Base-by-base conservation (phyloP, 1,140 invertebrate genomes). In the Atta cephalotes region DNA sequence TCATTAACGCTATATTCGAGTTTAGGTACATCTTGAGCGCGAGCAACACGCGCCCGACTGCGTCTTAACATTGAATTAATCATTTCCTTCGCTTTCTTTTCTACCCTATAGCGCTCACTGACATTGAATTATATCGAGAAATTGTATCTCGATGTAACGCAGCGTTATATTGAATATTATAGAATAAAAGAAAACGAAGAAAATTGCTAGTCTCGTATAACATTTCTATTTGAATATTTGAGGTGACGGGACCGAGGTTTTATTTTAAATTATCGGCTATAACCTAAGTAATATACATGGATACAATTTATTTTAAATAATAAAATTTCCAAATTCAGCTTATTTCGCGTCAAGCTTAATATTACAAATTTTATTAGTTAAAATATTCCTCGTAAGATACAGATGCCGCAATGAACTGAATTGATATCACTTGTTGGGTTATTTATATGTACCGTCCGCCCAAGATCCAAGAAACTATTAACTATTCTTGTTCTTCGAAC, bases 1-100 rank as follows among this genome's bases (percentile, higher is more conserved):
- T 70, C 49, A 12, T 31, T 65, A 91, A 87, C 90, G 77, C 21
- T 90, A 89, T 86, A 68, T 91, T 35, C 39, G 85, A 89, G 81
- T 87, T 89, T 91, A 94, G 92, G 93, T 93, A 93, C 93, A 90
- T 92, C 78, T 63, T 81, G 86, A 88, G 88, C 86, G 85, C 65
- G 88, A 65, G 45, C 85, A 78, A 12, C 45, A 62, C 45, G n/a
- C 25, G 49, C 62, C 16, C 68, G 74, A 68, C 78, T 80, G 71
- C 81, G 77, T 71, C 71, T 88, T 58, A 76, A 25, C 14, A 62
- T n/a, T 16, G 56, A 14, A 21, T 78, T n/a, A 65, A 58, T 90
- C 80, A 78, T 82, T 82, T 60, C 85, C 88, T 68, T 85, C 63
- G 71, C 63, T 89, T 86, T 71, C 80, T 81, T 25, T 25, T 85